phyloP scores from a whole-genome alignment of 2,797 vertebrate species.

The Tapera naevia region DNA sequence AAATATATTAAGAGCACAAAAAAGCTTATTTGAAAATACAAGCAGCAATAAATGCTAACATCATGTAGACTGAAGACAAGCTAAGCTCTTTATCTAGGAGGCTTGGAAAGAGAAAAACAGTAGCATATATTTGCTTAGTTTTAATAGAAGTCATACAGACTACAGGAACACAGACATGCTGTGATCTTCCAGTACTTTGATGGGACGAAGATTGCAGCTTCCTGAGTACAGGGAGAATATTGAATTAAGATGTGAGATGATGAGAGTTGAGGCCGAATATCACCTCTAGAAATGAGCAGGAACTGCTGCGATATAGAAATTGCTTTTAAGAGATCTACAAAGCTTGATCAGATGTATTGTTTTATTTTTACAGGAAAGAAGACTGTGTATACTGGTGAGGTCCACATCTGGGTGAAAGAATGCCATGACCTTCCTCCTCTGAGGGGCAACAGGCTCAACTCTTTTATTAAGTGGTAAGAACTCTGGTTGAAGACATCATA shows the following conservation, averaged over 20 bases:
- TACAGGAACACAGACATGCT: background rate
- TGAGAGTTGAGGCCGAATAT: background rate
- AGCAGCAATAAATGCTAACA: background rate
- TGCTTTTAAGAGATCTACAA: background rate
- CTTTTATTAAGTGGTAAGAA: slow-evolving; percentile 93
- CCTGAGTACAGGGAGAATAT: background rate
- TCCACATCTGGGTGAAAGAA: slow-evolving; percentile 97
- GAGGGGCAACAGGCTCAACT: slow-evolving; percentile 85
- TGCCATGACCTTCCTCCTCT: slow-evolving; percentile 88
- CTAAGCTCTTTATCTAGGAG: background rate
- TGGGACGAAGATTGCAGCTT: background rate
- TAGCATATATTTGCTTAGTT: background rate
- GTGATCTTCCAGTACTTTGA: background rate
- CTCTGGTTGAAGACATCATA: background rate
- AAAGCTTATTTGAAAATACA: background rate
- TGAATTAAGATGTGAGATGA: background rate
- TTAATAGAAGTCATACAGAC: background rate
- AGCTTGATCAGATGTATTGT: background rate
- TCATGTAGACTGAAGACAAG: background rate
- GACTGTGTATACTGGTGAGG: slow-evolving; percentile 82
- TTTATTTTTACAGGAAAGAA: slow-evolving; percentile 75
- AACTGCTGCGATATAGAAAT: background rate
- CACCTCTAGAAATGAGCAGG: background rate
- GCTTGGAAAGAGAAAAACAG: background rate
- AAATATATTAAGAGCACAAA: background rate